A percentile compares a stretch with the other conserved stretches of the same genome.
Conservation (phyloP, 2,888 invertebrate species). For the Phaedon cochleariae region DNA sequence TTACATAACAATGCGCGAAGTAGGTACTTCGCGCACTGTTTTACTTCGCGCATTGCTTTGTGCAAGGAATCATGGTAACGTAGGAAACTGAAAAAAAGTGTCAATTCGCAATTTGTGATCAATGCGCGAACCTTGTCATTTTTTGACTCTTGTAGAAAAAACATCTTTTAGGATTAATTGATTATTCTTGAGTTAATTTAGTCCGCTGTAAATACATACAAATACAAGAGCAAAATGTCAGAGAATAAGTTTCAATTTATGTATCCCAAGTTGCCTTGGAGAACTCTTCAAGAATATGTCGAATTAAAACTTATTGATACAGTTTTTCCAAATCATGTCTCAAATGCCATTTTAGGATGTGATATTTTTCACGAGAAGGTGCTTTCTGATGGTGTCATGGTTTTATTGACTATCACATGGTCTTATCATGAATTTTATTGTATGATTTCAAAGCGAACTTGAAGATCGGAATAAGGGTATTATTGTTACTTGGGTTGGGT, state of each 20-base stretch:
- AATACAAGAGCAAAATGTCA: not conserved
- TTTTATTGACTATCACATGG: not conserved
- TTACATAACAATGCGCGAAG: no score
- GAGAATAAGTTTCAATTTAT: slow-evolving; percentile 4
- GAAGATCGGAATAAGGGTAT: no score
- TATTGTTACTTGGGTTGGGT: not conserved
- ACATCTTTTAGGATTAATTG: not conserved
- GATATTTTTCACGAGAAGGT: not conserved
- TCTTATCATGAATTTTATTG: not conserved
- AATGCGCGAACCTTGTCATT: no score
- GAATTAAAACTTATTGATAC: not conserved
- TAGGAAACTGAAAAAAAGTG: no score
- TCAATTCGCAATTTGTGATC: no score
- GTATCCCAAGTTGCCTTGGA: not conserved
- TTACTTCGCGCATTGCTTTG: no score
- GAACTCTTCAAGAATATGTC: not conserved
- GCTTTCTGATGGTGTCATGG: not conserved
- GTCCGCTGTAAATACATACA: not conserved
- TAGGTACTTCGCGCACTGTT: no score
- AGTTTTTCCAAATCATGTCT: not conserved
- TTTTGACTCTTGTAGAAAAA: no score
- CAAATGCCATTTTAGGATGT: not conserved
- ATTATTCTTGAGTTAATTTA: not conserved
- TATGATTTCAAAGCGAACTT: not conserved
- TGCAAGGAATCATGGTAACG: no score